Percentiles rank a stretch among this genome's conserved stretches.
Conservation (phyloP, 2,888 invertebrate species). For the Polylopha cassiicola region DNA sequence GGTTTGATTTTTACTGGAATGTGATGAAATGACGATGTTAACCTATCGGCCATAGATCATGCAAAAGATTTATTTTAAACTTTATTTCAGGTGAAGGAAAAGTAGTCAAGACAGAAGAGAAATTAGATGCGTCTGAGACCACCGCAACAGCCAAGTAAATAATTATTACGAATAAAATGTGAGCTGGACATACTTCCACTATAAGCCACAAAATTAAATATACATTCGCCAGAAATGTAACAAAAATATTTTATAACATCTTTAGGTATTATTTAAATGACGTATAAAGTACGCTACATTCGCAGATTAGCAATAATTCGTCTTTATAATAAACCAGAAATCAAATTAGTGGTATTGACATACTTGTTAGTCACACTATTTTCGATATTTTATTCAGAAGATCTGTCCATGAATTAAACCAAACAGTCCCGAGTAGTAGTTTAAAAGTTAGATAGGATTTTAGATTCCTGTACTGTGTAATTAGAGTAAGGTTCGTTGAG, state of each 20-base stretch:
- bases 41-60: too few species aligned
- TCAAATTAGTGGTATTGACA: slow-evolving; percentile 19
- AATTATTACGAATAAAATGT: too few species aligned
- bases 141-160: slow-evolving; percentile 37
- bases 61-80: too few species aligned
- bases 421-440: slow-evolving; percentile 36
- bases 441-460: slow-evolving; percentile 35
- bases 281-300: too few species aligned
- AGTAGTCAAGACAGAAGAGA: slow-evolving; percentile 71
- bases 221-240: too few species aligned
- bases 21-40: too few species aligned
- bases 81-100: slow-evolving; percentile 69
- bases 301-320: slow-evolving; percentile 2
- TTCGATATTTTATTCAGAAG: slow-evolving; percentile 46
- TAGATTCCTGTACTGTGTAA: slow-evolving; percentile 33
- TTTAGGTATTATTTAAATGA: too few species aligned
- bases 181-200: too few species aligned
- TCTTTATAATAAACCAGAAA: background rate
- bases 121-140: slow-evolving; percentile 59
- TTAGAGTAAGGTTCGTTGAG: slow-evolving; percentile 29
- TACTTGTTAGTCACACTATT: slow-evolving; percentile 45
- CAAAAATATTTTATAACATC: too few species aligned
- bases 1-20: too few species aligned
- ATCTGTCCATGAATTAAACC: slow-evolving; percentile 62
- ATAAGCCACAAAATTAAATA: too few species aligned